phyloP scores from a whole-genome alignment of 1,140 invertebrate genomes.

The Drosophila triauraria region DNA sequence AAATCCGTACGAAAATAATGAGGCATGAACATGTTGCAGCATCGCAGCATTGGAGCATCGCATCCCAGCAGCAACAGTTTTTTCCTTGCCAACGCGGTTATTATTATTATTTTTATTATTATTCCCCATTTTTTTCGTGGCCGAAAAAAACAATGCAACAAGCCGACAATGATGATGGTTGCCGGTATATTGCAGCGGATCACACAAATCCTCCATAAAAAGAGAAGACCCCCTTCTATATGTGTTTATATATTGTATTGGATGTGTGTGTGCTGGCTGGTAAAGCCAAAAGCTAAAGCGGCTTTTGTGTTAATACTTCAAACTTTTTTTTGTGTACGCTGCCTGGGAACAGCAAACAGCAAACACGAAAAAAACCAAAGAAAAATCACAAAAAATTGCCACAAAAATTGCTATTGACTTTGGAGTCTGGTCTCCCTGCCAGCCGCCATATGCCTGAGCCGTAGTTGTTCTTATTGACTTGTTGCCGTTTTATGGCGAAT shows the following conservation, averaged over 20 bases:
- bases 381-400: slow-evolving; percentile 69
- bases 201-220: slow-evolving; percentile 84
- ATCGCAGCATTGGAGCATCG: slow-evolving; percentile 44
- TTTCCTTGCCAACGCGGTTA: slow-evolving; percentile 54
- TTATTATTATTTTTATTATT: slow-evolving; percentile 80
- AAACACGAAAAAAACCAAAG: slow-evolving; percentile 15
- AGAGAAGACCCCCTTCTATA: slow-evolving; percentile 54
- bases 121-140: slow-evolving; percentile 43
- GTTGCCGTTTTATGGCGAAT: slow-evolving; percentile 78
- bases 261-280: slow-evolving; percentile 32
- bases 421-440: slow-evolving; percentile 29
- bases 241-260: slow-evolving; percentile 15
- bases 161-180: slow-evolving; percentile 56
- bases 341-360: slow-evolving; percentile 41
- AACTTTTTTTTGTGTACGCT: slow-evolving; percentile 55
- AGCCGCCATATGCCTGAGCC: slow-evolving; percentile 42
- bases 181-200: slow-evolving; percentile 77
- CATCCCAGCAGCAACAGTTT: slow-evolving; percentile 41
- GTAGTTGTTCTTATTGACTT: slow-evolving; percentile 77
- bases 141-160: slow-evolving; percentile 72
- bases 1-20: slow-evolving; percentile 82
- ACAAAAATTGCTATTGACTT: slow-evolving; percentile 77
- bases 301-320: slow-evolving; percentile 82
- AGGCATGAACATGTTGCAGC: slow-evolving; percentile 81
- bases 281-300: slow-evolving; percentile 73